Conservation (phyloP, 2,797 vertebrate species). For the Neostethus bicornis region DNA sequence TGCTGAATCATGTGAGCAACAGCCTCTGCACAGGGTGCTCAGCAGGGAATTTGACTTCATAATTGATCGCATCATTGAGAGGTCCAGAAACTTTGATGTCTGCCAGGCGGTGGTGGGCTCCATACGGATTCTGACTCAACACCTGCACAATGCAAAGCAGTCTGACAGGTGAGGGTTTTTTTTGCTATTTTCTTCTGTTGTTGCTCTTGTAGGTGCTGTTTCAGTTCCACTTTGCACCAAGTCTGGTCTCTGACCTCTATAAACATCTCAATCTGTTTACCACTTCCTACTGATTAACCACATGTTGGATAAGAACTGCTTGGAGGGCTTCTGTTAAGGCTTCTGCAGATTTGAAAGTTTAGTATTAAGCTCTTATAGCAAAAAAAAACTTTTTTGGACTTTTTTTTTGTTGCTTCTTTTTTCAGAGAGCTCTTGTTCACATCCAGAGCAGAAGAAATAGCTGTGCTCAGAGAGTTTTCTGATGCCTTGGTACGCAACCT, state of each 20-base stretch:
- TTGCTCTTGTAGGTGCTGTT: constrained; percentile 9
- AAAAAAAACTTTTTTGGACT: constrained; percentile 13
- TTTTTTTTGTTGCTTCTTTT: constrained; percentile 18
- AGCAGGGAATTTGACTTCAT: constrained; percentile 70
- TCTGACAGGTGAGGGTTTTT: constrained; percentile 66
- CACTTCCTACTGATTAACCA: constrained; percentile 54
- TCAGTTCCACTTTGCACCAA: constrained; percentile 39
- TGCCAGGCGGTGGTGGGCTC: constrained; percentile 70
- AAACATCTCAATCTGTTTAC: constrained; percentile 41
- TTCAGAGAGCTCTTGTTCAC: constrained; percentile 72
- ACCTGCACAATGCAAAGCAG: constrained; percentile 78
- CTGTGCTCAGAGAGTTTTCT: constrained; percentile 73
- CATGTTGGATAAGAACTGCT: constrained; percentile 14
- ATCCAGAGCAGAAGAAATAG: constrained; percentile 72
- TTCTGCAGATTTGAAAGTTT: constrained; percentile 17
- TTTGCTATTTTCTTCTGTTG: background rate
- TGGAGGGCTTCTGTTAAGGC: constrained; percentile 6
- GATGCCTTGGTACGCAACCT: constrained; percentile 77
- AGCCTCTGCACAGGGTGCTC: constrained; percentile 77
- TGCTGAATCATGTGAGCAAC: constrained; percentile 62
- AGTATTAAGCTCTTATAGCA: constrained; percentile 1
- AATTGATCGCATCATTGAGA: constrained; percentile 68
- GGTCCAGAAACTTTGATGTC: constrained; percentile 69
- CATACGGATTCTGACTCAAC: constrained; percentile 78
- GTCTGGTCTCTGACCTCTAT: constrained; percentile 34